Conservation (phyloP, 1,140 invertebrate genomes). For the honey bee (Apis mellifera) region DNA sequence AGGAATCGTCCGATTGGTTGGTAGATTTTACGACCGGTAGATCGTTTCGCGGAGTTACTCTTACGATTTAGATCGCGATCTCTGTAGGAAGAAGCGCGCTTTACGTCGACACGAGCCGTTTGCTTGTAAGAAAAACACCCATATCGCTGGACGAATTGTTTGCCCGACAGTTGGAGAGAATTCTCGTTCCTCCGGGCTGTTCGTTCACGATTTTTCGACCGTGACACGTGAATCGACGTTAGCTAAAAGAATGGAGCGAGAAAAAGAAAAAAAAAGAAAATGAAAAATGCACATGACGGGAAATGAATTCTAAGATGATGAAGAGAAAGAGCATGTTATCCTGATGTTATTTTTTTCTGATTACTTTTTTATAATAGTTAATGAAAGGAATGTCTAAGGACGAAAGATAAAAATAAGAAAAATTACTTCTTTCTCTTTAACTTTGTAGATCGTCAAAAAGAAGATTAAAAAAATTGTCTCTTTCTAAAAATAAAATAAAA, state of each 20-base stretch:
- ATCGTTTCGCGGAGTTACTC: conserved; percentile 12
- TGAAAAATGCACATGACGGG: conserved; percentile 10
- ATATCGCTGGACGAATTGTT: conserved; percentile 33
- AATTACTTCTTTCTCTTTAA: too few species aligned
- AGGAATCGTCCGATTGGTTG: not conserved
- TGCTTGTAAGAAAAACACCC: not conserved
- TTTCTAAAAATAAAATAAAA: too few species aligned
- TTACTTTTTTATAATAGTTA: not conserved
- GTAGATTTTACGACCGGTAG: conserved; percentile 17
- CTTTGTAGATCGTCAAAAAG: too few species aligned
- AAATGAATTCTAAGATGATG: not conserved
- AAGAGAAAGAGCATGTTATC: not conserved
- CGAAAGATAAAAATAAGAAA: too few species aligned
- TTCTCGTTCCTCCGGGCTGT: not conserved
- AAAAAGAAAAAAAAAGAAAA: not conserved
- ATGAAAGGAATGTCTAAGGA: not conserved
- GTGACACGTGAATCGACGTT: not conserved
- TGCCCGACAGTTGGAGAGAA: not conserved
- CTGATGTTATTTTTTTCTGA: not conserved
- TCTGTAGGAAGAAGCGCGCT: not conserved
- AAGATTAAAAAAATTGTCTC: too few species aligned
- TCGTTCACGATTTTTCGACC: not conserved
- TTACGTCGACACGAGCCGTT: not conserved
- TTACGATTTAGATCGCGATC: conserved; percentile 23
- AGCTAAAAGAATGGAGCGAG: not conserved